Evolutionary conservation across 2,797 vertebrate genomes (phyloP), one percentile per base, ranked within the genome.

Genomic region (Danio tinwini): DNA sequence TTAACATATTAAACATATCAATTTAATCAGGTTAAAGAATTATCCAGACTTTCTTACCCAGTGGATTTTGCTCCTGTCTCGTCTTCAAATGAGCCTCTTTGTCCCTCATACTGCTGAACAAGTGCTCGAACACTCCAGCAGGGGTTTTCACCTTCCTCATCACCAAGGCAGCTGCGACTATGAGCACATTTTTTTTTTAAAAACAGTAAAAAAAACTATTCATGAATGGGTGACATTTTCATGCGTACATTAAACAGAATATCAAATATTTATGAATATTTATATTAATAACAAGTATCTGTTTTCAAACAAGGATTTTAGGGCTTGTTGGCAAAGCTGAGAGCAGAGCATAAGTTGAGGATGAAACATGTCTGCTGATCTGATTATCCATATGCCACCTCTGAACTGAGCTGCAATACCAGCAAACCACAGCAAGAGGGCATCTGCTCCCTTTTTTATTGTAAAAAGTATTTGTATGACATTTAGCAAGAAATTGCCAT

Each of bases 31-130:
- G 21, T 6, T 67, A 49, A 68, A 29, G 44, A 49, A 50, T 29
- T 9, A 37, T 16, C 14, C 11, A 21, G 13, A 21, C 6, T 49
- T 55, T 16, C n/a, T 92, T 93, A 98, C 97, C 96, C 95, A 91
- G 88, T 87, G 4, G 91, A 73, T 67, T 78, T 89, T 50, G 91
- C 86, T 11, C 63, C 0, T 74, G 89, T 72, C 81, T 79, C 74
- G 68, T 94, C 87, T 84, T 96, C 90, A n/a, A 86, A 81, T 12
- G 76, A 3, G 74, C 85, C 87, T 86, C 62, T 91, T 81, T 96
- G 94, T 14, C 93, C 94, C 88, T 99, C 98, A 7, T 98, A 99
- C 77, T 98, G 97, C 87, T 98, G 91, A 63, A 99, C 98, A 85
- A 99, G 91, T 0, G 96, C 95, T 5, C 97, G 94, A 61, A 99